Percentiles rank a stretch among this genome's conserved stretches.
phyloP scores from a whole-genome alignment of 2,113 vertebrate species.

The Chionomys nivalis region DNA sequence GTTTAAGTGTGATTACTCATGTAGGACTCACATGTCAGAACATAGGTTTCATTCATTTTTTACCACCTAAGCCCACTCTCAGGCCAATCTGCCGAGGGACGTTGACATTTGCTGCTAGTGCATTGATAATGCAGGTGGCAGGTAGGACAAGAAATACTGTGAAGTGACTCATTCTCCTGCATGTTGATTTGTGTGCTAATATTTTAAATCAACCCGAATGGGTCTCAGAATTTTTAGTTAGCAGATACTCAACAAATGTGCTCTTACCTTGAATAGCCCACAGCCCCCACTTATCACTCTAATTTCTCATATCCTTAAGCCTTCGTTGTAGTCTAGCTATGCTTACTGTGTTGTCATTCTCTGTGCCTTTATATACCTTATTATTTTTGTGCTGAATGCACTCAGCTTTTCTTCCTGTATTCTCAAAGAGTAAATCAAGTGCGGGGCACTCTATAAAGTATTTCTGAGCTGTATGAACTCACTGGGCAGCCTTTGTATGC shows the following conservation, averaged over 20 bases:
- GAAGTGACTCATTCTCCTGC: not conserved
- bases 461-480: constrained; percentile 26
- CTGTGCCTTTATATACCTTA: not conserved
- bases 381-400: not conserved
- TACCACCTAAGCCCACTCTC: not conserved
- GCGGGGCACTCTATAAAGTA: not conserved
- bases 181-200: not conserved
- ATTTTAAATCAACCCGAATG: constrained; percentile 29
- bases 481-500: not conserved
- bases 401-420: not conserved
- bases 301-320: constrained; percentile 17
- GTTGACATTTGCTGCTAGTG: constrained; percentile 28
- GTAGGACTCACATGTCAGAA: not conserved
- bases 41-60: not conserved
- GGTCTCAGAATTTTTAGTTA: constrained; percentile 16
- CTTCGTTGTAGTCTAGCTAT: not conserved
- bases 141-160: not conserved
- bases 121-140: constrained; percentile 17
- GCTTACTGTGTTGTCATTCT: not conserved
- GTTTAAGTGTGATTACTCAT: constrained; percentile 29
- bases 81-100: constrained; percentile 27
- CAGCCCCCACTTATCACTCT: not conserved
- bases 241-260: constrained; percentile 15
- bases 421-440: not conserved
- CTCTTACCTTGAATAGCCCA: not conserved